Base-by-base conservation (phyloP, 2,888 invertebrate species). In the Bhutanitis thaidina region DNA sequence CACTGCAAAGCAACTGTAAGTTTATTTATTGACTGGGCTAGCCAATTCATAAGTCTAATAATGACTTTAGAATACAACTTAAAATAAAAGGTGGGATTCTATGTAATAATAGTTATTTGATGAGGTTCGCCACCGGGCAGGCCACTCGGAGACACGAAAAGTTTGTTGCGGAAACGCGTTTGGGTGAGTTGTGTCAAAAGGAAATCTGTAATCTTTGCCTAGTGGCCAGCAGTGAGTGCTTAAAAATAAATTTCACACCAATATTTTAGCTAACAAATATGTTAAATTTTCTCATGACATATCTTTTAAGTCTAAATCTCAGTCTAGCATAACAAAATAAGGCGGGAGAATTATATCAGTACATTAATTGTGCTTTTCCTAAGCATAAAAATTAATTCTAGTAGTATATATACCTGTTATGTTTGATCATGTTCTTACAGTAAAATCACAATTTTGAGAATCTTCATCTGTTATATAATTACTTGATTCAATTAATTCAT, bases 391-490 rank as follows among this genome's bases (percentile, higher is more conserved):
- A 12, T 30, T 12, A 47, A 12, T n/a, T n/a, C n/a, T n/a, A n/a
- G n/a, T n/a, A 29, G 1, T n/a, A 29, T 25, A 3, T 13, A 40
- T 27, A 39, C 20, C 7, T 27, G 30, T 10, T 39, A 13, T 13
- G 12, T 8, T 10, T 37, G 16, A 20, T 12, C 7, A 16, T 20
- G 20, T 20, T 25, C 13, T 25, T 20, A 58, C 37, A 53, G 50
- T 53, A 43, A 48, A 41, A 43, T 40, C 32, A 52, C 43, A 51
- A 37, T 47, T 56, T 46, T 39, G 38, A 49, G 60, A 54, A 57
- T 57, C 66, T 35, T 79, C 79, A 53, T 79, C 74, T 57, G 80
- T 75, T 45, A 75, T 69, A 60, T 80, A 67, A 40, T 57, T 61
- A 59, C 61, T 69, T 1, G 73, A 68, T 54, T 75, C 74, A 40